Base-by-base conservation (phyloP, 2,113 vertebrate species). In the zebrafish (Danio rerio) region DNA sequence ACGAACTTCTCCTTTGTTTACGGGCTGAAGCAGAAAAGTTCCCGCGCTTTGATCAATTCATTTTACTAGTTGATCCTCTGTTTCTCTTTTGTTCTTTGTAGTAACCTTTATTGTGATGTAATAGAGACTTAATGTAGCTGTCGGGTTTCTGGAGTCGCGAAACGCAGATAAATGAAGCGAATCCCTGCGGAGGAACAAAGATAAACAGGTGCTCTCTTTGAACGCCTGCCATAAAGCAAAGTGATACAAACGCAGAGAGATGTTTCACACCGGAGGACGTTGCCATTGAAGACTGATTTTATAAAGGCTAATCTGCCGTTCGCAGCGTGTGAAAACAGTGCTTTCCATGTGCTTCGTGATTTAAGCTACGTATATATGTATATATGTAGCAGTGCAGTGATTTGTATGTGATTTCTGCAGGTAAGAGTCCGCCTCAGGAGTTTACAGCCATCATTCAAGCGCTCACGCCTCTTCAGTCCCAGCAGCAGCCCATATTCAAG, bases 371-470 rank as follows among this genome's bases (percentile, higher is more conserved):
- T 11, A 31, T 31, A 31, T 31, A 31, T 11, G 3, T 31, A 31
- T 31, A 31, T 31, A 31, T 31, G 31, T 31, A 68, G 65, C 5
- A 47, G 9, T 47, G 9, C n/a, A 68, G 43, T 47, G 0, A 7
- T 18, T 69, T 49, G 5, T 72, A n/a, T 81, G 42, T 80, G 79
- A 72, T 15, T 71, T 61, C 31, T 88, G 5, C 89, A 95, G 94
- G 94, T 90, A 92, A 91, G 75, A 91, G 82, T 78, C 92, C 93
- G 0, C 84, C 85, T 49, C 91, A 91, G 87, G 91, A 92, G 89
- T 95, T 95, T 89, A 94, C 93, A 81, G 93, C 93, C 58, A 90
- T 94, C 84, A 92, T 94, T 90, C 94, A 94, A 40, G 85, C 84
- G 0, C 87, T 94, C 4, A 91, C 91, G 9, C 92, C 94, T 55